These are phyloP conservation scores for Eurystomus gularis DNA, from an alignment of 2,113 vertebrate species.

Conservation along the genomic window DNA sequence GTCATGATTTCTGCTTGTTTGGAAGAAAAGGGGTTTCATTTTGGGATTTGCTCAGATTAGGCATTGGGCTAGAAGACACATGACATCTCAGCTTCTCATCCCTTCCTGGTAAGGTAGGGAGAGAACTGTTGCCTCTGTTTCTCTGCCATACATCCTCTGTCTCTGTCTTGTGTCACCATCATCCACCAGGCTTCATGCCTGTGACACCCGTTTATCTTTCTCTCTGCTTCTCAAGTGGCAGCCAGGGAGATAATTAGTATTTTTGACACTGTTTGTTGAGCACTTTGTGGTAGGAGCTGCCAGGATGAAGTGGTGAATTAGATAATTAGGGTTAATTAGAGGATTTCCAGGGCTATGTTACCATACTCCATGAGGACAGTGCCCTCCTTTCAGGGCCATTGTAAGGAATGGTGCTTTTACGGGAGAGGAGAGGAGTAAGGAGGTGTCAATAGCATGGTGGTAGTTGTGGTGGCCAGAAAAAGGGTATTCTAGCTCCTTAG, in stretches of 20 bases:
- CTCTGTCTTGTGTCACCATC: neutral
- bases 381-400: neutral
- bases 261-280: slow-evolving; percentile 49
- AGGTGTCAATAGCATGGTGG: neutral
- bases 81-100: neutral
- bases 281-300: neutral
- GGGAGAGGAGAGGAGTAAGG: neutral
- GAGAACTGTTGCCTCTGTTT: neutral
- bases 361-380: neutral
- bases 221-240: slow-evolving; percentile 11
- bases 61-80: neutral
- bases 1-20: neutral
- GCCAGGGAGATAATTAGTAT: slow-evolving; percentile 33
- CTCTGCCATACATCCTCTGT: neutral
- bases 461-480: neutral
- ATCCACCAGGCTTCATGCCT: neutral
- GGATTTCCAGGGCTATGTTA: slow-evolving; percentile 14
- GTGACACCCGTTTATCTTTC: neutral
- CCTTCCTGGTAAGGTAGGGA: neutral
- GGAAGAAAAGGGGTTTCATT: neutral
- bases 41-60: neutral
- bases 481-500: neutral
- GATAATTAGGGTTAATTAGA: slow-evolving; percentile 58
- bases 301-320: slow-evolving; percentile 34
- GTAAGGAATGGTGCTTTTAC: fast-evolving